Evolutionary conservation across 2,797 vertebrate species (phyloP).

Genomic region (Lindbergichthys nudifrons): DNA sequence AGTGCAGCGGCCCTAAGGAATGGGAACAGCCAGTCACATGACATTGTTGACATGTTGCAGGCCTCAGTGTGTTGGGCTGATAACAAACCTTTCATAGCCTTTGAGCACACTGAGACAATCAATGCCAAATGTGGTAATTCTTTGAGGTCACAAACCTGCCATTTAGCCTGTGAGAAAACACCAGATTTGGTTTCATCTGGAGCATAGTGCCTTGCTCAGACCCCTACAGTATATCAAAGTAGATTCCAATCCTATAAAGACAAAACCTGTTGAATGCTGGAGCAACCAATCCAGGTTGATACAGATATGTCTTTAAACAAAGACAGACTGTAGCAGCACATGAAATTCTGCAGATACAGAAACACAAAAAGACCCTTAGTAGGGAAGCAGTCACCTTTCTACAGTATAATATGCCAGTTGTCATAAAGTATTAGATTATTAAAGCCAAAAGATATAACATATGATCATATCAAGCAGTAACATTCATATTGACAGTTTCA

Average conservation of each 20-base stretch:
- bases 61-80: conserved; percentile 7
- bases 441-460: not conserved
- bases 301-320: not conserved
- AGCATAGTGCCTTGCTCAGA: not conserved
- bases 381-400: not conserved
- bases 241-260: conserved; percentile 2
- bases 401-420: not conserved
- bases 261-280: not conserved
- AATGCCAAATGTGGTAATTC: conserved; percentile 36
- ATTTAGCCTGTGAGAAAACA: conserved; percentile 10
- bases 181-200: conserved; percentile 16
- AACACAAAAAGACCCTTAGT: not conserved
- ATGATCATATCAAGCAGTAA: not conserved
- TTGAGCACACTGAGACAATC: conserved; percentile 23
- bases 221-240: not conserved
- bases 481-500: no score
- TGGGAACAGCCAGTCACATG: conserved; percentile 37
- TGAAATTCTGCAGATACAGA: not conserved
- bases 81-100: conserved; percentile 30
- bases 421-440: not conserved
- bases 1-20: not conserved
- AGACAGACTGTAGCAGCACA: not conserved
- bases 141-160: conserved; percentile 34
- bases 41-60: conserved; percentile 52
- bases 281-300: not conserved